These are phyloP conservation scores for Gorsachius goisagi DNA, from an alignment of 2,113 vertebrate species.

Conservation along the genomic window DNA sequence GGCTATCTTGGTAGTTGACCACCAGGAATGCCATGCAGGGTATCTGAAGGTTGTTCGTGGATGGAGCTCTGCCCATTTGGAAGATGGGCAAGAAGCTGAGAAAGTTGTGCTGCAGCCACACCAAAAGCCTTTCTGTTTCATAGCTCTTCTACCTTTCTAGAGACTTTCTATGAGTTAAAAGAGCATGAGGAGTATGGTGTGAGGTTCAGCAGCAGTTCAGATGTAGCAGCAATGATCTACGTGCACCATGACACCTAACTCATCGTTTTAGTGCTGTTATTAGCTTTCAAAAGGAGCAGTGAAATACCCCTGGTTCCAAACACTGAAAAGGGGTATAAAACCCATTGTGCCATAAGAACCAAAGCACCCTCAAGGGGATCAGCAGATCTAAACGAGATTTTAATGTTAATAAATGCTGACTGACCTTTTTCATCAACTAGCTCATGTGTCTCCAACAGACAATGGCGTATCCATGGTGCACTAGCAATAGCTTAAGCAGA, in stretches of 20 bases:
- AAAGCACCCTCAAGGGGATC: background rate
- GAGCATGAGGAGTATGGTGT: background rate
- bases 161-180: background rate
- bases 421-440: constrained; percentile 19
- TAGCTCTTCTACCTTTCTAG: background rate
- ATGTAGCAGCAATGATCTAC: background rate
- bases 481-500: background rate
- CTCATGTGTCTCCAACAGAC: background rate
- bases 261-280: background rate
- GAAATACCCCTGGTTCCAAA: background rate
- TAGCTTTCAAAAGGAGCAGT: background rate
- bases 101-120: background rate
- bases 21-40: background rate
- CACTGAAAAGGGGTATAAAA: background rate
- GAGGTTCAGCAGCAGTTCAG: background rate
- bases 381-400: constrained; percentile 19
- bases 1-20: fast-evolving
- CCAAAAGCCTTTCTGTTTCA: background rate
- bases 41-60: background rate
- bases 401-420: constrained; percentile 7
- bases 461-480: background rate
- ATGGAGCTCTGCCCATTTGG: background rate
- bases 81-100: background rate
- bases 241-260: background rate
- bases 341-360: background rate